These are phyloP conservation scores for Enteromius treurensis DNA, from an alignment of 2,797 vertebrate species.

Conservation along the genomic window DNA sequence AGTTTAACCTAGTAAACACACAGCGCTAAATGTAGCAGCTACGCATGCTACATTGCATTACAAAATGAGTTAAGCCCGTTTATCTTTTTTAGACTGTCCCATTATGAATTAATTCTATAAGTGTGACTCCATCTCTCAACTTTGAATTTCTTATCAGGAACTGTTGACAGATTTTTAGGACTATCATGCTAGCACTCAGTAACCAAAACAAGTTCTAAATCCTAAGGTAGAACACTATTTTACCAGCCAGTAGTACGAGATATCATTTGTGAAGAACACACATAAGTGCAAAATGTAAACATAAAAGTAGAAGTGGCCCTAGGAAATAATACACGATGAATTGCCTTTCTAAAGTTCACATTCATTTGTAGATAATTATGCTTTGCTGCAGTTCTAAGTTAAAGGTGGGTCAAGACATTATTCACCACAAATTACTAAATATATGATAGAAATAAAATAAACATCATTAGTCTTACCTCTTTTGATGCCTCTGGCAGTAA, in stretches of 20 bases:
- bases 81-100: neutral
- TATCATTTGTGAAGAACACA: neutral
- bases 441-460: conserved; percentile 11
- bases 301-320: neutral
- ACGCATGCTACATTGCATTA: neutral
- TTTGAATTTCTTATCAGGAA: neutral
- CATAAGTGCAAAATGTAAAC: neutral
- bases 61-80: neutral
- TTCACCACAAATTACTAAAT: conserved; percentile 23
- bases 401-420: conserved; percentile 17
- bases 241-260: neutral
- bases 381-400: neutral
- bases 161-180: neutral
- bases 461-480: neutral
- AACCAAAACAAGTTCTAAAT: neutral
- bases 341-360: conserved; percentile 31
- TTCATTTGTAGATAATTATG: conserved; percentile 5
- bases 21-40: neutral
- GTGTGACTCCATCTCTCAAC: neutral
- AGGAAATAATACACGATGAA: conserved; percentile 2
- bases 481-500: neutral
- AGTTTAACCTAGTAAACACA: neutral
- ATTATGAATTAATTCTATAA: neutral
- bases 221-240: neutral
- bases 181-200: neutral